These are phyloP conservation scores for Oxycera nigricornis DNA, from an alignment of 2,888 invertebrate genomes.

Conservation along the genomic window DNA sequence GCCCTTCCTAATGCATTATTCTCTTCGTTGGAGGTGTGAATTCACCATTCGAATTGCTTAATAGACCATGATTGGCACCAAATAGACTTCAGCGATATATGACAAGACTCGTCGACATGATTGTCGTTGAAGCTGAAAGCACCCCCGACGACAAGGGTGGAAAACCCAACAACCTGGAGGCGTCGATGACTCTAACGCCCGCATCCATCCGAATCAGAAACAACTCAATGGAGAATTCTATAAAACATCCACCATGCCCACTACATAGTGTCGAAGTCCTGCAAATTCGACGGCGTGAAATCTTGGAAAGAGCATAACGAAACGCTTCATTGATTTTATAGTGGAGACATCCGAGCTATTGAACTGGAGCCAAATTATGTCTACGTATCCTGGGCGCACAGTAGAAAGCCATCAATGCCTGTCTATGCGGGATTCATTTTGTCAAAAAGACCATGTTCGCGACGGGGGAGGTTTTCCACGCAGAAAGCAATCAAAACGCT, in stretches of 20 bases:
- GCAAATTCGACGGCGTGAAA: slow-evolving; percentile 28
- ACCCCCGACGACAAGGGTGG: not conserved
- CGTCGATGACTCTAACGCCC: slow-evolving; percentile 18
- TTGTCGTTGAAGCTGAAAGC: slow-evolving; percentile 22
- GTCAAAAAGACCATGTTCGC: not conserved
- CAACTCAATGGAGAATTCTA: slow-evolving; percentile 6
- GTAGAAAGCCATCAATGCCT: not conserved
- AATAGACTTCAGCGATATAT: slow-evolving; percentile 43
- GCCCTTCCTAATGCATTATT: not conserved
- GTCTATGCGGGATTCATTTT: not conserved
- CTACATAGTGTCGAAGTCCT: not conserved
- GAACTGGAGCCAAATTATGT: slow-evolving; percentile 35
- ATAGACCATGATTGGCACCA: slow-evolving; percentile 47
- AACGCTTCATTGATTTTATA: slow-evolving; percentile 42
- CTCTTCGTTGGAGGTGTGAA: slow-evolving; percentile 43
- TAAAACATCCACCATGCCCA: not conserved
- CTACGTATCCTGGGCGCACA: not conserved
- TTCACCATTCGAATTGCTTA: slow-evolving; percentile 46
- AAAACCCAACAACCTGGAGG: slow-evolving; percentile 16
- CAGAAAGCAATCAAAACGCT: slow-evolving; percentile 36
- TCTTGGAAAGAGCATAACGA: slow-evolving; percentile 30
- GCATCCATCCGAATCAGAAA: slow-evolving; percentile 1
- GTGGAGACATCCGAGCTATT: slow-evolving; percentile 40
- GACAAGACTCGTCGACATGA: slow-evolving; percentile 37
- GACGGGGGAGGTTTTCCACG: slow-evolving; percentile 26